Percentiles rank a stretch among this genome's conserved stretches.
phyloP scores from a whole-genome alignment of 2,888 invertebrate species.

The Noctua fimbriata region DNA sequence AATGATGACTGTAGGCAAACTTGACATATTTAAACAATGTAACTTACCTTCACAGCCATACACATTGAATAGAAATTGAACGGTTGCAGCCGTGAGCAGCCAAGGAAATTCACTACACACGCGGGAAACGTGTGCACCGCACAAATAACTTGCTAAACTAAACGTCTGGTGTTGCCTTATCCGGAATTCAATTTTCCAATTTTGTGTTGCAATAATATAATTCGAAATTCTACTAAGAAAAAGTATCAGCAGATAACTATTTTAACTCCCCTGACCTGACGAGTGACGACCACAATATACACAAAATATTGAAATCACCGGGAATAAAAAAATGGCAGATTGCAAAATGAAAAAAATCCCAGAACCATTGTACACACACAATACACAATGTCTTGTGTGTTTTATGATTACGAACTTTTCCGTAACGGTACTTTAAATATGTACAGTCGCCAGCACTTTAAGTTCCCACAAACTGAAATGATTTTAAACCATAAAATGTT shows the following conservation, averaged over 20 bases:
- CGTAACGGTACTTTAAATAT: background rate
- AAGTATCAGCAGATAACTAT: too few species aligned
- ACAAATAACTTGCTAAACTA: constrained; percentile 85
- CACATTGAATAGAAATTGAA: constrained; percentile 93
- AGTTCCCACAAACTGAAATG: too few species aligned
- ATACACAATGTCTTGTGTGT: too few species aligned
- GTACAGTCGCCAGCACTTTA: too few species aligned
- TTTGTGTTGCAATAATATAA: constrained; percentile 30
- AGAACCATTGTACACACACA: too few species aligned
- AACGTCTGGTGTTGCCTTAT: constrained; percentile 71
- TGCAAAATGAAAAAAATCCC: too few species aligned
- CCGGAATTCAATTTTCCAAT: background rate
- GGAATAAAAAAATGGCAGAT: too few species aligned
- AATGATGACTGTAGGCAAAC: constrained; percentile 35
- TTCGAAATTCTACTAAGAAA: constrained; percentile 35
- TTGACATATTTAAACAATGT: constrained; percentile 56
- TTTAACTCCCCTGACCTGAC: too few species aligned
- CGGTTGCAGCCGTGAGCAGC: constrained; percentile 91
- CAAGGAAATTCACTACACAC: constrained; percentile 88
- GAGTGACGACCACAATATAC: too few species aligned
- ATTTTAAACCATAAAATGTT: too few species aligned
- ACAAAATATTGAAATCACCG: too few species aligned
- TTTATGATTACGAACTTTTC: too few species aligned
- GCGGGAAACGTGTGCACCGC: constrained; percentile 87
- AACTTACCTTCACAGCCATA: constrained; percentile 96